Percentiles rank a stretch among this genome's conserved stretches.
Conservation (phyloP, 2,113 vertebrate species). For the Grus americana region DNA sequence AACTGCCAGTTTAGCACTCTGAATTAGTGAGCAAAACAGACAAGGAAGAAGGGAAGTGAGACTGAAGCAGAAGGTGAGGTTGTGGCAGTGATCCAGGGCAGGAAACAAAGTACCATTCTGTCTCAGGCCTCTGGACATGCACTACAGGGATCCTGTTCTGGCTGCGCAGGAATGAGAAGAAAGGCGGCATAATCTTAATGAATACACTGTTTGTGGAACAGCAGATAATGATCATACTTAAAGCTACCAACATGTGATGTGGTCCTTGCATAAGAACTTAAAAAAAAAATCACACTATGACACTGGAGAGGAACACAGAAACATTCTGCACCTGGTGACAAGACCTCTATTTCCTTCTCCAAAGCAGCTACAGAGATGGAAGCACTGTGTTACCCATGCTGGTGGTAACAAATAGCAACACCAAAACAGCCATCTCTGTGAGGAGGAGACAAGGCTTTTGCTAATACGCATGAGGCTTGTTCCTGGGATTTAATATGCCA, state of each 20-base stretch:
- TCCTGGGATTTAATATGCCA: background rate
- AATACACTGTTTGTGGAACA: background rate
- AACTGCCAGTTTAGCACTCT: background rate
- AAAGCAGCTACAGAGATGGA: background rate
- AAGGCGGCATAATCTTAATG: background rate
- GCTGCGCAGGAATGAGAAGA: background rate
- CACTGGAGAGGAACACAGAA: background rate
- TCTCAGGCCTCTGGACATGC: background rate
- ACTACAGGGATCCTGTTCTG: background rate
- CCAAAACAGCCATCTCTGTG: background rate
- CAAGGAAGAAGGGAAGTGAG: background rate
- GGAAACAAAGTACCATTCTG: background rate
- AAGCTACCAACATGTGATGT: background rate
- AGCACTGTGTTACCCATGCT: background rate
- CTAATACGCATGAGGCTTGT: background rate
- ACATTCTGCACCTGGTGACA: background rate
- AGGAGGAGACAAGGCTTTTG: background rate
- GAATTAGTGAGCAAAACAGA: background rate
- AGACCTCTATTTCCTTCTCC: background rate
- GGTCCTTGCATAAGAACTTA: background rate
- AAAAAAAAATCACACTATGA: background rate
- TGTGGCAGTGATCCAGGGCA: background rate
- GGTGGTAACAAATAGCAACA: background rate
- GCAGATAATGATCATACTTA: background rate
- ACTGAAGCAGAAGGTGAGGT: background rate